Percentiles rank a stretch among this genome's conserved stretches.
These are phyloP conservation scores for Melanchra persicariae DNA, from an alignment of 2,888 invertebrate species.

Conservation along the genomic window DNA sequence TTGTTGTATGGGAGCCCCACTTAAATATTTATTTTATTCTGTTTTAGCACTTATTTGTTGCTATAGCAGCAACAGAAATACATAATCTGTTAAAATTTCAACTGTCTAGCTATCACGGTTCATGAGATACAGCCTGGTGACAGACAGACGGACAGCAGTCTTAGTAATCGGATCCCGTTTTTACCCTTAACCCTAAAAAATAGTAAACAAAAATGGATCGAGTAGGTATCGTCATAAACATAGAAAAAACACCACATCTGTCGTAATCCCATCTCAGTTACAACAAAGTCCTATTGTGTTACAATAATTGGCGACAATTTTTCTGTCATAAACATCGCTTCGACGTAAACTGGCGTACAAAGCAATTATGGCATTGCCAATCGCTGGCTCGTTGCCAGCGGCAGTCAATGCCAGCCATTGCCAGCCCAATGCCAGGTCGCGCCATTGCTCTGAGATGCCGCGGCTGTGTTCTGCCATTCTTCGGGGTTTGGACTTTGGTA, in stretches of 20 bases:
- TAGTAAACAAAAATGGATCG: not conserved
- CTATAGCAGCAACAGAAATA: too few species aligned
- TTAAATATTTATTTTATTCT: too few species aligned
- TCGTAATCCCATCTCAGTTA: not conserved
- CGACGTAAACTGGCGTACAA: conserved; percentile 61
- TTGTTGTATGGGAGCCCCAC: too few species aligned
- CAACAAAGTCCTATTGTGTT: conserved; percentile 25
- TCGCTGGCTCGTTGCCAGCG: conserved; percentile 70
- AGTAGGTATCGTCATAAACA: not conserved
- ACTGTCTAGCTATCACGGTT: too few species aligned
- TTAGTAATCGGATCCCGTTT: too few species aligned
- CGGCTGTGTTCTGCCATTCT: conserved; percentile 54
- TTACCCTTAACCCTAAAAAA: too few species aligned
- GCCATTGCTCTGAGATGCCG: conserved; percentile 65
- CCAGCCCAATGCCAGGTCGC: conserved; percentile 59
- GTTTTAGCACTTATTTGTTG: too few species aligned
- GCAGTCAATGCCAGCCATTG: conserved; percentile 69
- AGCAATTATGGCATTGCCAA: conserved; percentile 73
- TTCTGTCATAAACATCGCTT: conserved; percentile 55
- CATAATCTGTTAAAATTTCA: too few species aligned
- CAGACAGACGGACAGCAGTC: too few species aligned
- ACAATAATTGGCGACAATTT: conserved; percentile 40
- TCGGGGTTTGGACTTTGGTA: conserved; percentile 6
- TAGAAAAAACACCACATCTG: not conserved
- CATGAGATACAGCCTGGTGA: too few species aligned